Conservation (phyloP, 2,113 vertebrate species). For the Amblyopsis rosae region DNA sequence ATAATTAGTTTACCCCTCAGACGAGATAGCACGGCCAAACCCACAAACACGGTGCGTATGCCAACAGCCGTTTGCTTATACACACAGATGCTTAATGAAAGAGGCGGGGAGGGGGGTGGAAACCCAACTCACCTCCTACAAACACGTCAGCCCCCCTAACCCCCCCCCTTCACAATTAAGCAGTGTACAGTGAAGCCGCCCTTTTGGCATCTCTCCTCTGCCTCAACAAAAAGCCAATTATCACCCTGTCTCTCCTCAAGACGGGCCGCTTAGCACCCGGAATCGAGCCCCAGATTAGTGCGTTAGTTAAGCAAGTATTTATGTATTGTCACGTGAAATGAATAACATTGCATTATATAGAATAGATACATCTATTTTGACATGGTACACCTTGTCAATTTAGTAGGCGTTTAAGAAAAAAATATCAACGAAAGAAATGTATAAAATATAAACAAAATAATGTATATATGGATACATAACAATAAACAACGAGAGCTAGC, state of each 20-base stretch:
- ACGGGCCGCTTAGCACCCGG: constrained; percentile 21
- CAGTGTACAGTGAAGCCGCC: constrained; percentile 31
- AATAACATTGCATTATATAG: too few species aligned
- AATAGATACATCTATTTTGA: too few species aligned
- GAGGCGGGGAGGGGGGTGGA: constrained; percentile 18
- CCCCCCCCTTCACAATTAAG: constrained; percentile 33
- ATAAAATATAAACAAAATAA: too few species aligned
- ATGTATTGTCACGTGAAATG: too few species aligned
- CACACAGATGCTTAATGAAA: constrained; percentile 30
- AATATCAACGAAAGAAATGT: too few species aligned
- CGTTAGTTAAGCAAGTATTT: too few species aligned
- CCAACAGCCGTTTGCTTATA: constrained; percentile 15
- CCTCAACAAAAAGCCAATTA: constrained; percentile 62
- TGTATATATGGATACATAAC: too few species aligned
- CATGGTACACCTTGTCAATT: too few species aligned
- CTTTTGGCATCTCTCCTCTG: constrained; percentile 30
- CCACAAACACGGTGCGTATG: constrained; percentile 36
- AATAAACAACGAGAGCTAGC: too few species aligned
- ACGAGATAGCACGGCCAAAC: constrained; percentile 55
- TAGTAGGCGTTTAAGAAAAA: too few species aligned
- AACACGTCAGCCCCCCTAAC: constrained; percentile 37
- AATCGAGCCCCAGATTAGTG: constrained; percentile 54
- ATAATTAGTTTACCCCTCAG: constrained; percentile 55
- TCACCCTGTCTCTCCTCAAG: constrained; percentile 54
- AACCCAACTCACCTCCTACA: constrained; percentile 51